Evolutionary conservation across 2,888 invertebrate genomes (phyloP), one percentile per base, ranked within the genome.

Genomic region (Euplagia quadripunctaria): DNA sequence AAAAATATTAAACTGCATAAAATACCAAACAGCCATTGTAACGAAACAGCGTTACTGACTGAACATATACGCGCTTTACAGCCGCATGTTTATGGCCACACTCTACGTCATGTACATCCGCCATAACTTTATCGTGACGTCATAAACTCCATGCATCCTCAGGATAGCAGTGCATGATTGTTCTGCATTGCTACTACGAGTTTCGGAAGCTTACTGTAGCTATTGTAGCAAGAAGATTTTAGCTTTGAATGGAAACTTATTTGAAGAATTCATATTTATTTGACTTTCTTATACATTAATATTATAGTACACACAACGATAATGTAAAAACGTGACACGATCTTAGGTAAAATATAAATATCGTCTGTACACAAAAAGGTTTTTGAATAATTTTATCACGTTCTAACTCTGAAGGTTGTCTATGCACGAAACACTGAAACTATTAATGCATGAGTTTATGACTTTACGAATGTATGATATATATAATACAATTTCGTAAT

Each of bases 91-190:
- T 87, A 90, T 87, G 84, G 77, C 82, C 82, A 78, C 77, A 81
- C 83, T 83, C 83, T 82, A 82, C 82, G 81, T 87, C 86, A 86
- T 86, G 82, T 80, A 85, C 85, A 88, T 80, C 78, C 80, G 79
- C 79, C 81, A 84, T 89, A 87, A 90, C 88, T 83, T 86, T 85
- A 86, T 86, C 83, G 86, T 81, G 82, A 86, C 81, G 80, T 84
- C 87, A 86, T 89, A 88, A 89, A 89, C 82, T 83, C 76, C 80
- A 76, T 80, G 82, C 85, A 84, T 83, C 81, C 79, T 80, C 80
- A 79, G 84, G 79, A 86, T 83, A 80, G 79, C 82, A 81, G 79
- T 78, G 81, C 78, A 81, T 82, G 82, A 83, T 83, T 79, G 77
- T 79, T 71, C 68, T 71, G 70, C 74, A 72, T 65, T 66, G 78